Base-by-base conservation (phyloP, 2,888 invertebrate species). In the Bhutanitis thaidina region DNA sequence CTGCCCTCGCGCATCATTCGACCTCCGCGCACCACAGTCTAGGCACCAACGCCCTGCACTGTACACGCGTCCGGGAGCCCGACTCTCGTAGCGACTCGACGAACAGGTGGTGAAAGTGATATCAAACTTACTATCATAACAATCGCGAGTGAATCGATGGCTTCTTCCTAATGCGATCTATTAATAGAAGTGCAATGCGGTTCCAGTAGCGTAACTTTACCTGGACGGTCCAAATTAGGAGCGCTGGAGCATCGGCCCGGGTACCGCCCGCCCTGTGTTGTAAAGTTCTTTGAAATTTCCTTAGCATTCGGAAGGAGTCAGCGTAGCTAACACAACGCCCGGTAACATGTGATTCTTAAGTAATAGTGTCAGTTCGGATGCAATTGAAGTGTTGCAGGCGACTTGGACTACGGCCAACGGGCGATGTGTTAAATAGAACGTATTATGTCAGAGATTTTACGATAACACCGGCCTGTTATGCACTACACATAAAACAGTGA, bases 151-250 rank as follows among this genome's bases (percentile, higher is more conserved):
- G 87, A 72, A 70, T 73, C 72, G 65, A 69, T 70, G 73, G 72
- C 77, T 78, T 71, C 77, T 73, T 78, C 74, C 75, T 62, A 69
- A 77, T 78, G 80, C 75, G 63, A 65, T 69, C 82, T 89, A 89
- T 83, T 76, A 79, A 77, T 87, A 87, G 83, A 74, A 69, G 68
- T 85, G 84, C 83, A 86, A 69, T 70, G 58, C 64, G 69, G 66
- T 80, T 88, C 85, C 86, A 86, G 83, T 73, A 56, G 66, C 71
- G 89, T 87, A 87, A 88, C 83, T 86, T 88, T 88, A 89, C 90
- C 89, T 89, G 89, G 76, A 84, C 81, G 76, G 71, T 77, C 90
- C 87, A 90, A 90, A 90, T 91, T 90, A 90, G 91, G 91, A 75
- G 87, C 85, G 87, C 79, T 79, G 75, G 62, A 69, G 62, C 77